phyloP scores from a whole-genome alignment of 2,113 vertebrate species.

The Pluvialis apricaria region DNA sequence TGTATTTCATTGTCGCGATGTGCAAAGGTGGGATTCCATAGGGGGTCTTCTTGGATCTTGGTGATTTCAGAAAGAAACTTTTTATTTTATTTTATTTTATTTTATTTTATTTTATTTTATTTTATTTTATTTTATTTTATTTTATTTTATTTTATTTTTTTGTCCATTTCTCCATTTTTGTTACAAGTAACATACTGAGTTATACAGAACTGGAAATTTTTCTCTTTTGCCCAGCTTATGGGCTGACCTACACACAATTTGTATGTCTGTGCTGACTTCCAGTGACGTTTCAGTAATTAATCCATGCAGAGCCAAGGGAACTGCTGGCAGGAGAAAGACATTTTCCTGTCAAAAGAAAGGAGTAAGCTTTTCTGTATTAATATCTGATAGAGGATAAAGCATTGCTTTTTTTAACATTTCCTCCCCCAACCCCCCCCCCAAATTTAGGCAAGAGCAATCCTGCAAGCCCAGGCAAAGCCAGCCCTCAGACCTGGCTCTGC shows the following conservation, averaged over 20 bases:
- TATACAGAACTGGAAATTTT: neutral
- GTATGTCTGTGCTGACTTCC: neutral
- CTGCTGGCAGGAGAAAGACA: neutral
- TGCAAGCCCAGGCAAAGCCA: neutral
- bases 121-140: too few relatives aligned
- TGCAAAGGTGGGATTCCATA: neutral
- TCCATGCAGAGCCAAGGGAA: neutral
- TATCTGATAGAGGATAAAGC: neutral
- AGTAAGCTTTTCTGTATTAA: neutral
- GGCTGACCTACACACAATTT: neutral
- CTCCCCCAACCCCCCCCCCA: fast-evolving
- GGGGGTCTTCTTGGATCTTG: neutral
- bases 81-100: too few relatives aligned
- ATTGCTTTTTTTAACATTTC: neutral
- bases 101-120: too few relatives aligned
- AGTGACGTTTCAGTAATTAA: neutral
- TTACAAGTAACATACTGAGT: neutral
- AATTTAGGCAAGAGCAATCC: neutral
- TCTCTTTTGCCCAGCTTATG: neutral
- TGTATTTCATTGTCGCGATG: fast-evolving
- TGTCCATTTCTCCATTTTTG: neutral
- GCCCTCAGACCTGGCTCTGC: neutral
- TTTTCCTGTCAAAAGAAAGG: neutral
- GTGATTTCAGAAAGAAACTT: neutral
- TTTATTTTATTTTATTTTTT: too few relatives aligned